phyloP scores from a whole-genome alignment of 2,797 vertebrate species.

The Anabacerthia variegaticeps region DNA sequence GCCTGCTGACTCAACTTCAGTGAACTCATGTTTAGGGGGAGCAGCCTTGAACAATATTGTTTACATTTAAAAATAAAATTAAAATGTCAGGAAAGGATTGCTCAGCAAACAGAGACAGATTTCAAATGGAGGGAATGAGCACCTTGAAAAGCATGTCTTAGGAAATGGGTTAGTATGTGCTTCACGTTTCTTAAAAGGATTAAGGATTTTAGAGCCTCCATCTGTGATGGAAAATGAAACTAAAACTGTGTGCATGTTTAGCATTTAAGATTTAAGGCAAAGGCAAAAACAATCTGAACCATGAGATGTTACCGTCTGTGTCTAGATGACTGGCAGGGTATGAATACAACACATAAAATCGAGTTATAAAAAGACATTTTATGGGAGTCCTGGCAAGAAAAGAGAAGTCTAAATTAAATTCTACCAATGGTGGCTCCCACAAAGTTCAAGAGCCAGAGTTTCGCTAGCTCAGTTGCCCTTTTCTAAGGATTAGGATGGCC shows the following conservation, averaged over 20 bases:
- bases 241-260: constrained; percentile 3
- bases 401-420: background rate
- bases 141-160: background rate
- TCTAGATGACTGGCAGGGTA: constrained; percentile 3
- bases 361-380: background rate
- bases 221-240: background rate
- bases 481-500: background rate
- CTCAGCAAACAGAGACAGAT: background rate
- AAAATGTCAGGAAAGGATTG: background rate
- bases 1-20: background rate
- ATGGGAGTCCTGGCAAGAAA: background rate
- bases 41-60: background rate
- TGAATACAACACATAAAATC: background rate
- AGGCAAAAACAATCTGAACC: background rate
- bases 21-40: background rate
- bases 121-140: background rate
- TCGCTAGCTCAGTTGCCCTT: background rate
- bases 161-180: background rate
- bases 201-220: background rate
- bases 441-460: background rate
- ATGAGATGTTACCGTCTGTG: background rate
- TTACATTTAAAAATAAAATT: constrained; percentile 3
- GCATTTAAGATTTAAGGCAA: background rate
- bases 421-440: background rate
- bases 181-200: background rate